phyloP scores from a whole-genome alignment of 2,797 vertebrate genomes.

The Sandelia bainsii region DNA sequence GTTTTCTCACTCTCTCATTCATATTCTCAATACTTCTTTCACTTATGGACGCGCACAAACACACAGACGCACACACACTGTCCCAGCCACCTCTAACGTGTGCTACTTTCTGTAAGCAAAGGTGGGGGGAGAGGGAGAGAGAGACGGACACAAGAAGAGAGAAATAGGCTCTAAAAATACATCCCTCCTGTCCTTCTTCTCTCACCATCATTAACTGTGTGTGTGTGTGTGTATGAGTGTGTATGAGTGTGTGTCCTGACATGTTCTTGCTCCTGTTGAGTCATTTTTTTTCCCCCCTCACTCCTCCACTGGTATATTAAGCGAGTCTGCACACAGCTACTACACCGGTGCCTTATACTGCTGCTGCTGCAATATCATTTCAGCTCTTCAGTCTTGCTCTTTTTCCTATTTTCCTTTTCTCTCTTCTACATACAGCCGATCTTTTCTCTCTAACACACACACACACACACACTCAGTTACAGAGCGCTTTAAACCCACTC shows the following conservation, averaged over 20 bases:
- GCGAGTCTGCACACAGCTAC: constrained; percentile 51
- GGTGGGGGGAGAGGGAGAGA: constrained; percentile 11
- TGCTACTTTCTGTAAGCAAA: constrained; percentile 72
- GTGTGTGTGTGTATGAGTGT: constrained; percentile 28
- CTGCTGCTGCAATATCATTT: constrained; percentile 36
- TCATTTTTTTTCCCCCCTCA: neutral
- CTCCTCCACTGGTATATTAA: constrained; percentile 65
- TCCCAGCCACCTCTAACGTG: constrained; percentile 19
- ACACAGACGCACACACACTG: constrained; percentile 22
- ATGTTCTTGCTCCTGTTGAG: constrained; percentile 45
- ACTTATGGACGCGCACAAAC: constrained; percentile 22
- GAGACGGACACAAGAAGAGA: constrained; percentile 4
- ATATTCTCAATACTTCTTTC: neutral
- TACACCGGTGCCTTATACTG: constrained; percentile 69
- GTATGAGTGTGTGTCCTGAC: constrained; percentile 53
- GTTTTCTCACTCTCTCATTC: neutral
- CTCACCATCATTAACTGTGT: constrained; percentile 44
- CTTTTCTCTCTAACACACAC: constrained; percentile 1
- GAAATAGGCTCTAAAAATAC: constrained; percentile 73
- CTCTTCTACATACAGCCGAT: constrained; percentile 11
- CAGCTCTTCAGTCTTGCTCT: constrained; percentile 10
- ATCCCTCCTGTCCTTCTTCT: constrained; percentile 62
- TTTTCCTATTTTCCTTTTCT: constrained; percentile 1
- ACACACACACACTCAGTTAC: constrained; percentile 12
- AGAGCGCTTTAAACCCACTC: constrained; percentile 31